phyloP scores from a whole-genome alignment of 2,888 invertebrate species.

The Lepidonotus clava region DNA sequence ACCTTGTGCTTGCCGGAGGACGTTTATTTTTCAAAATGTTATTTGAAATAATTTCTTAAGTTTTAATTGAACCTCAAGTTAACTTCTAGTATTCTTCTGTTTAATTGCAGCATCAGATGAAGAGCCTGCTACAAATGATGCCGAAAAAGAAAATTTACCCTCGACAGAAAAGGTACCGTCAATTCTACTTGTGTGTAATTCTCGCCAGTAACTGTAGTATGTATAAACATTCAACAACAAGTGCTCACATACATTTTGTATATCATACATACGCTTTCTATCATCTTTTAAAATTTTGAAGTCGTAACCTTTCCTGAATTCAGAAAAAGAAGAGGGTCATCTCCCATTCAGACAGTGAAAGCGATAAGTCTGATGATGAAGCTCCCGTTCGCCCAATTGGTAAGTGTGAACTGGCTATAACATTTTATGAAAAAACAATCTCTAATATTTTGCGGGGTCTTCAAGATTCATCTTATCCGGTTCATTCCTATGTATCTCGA shows the following conservation, averaged over 20 bases:
- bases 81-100: not conserved
- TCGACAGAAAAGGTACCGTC: not conserved
- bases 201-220: too few relatives aligned
- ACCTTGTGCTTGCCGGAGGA: not conserved
- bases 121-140: not conserved
- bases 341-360: not conserved
- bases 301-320: not conserved
- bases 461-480: too few relatives aligned
- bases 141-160: not conserved
- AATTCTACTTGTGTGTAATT: not conserved
- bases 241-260: too few relatives aligned
- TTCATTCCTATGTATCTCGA: too few relatives aligned
- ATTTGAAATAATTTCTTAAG: not conserved
- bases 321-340: constrained; percentile 21
- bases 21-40: not conserved
- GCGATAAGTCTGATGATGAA: too few relatives aligned
- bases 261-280: not conserved
- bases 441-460: too few relatives aligned
- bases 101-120: not conserved
- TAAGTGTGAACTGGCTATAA: too few relatives aligned
- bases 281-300: not conserved
- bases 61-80: not conserved
- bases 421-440: too few relatives aligned
- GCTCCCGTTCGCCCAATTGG: too few relatives aligned
- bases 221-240: too few relatives aligned